Evolutionary conservation across 2,888 invertebrate genomes (phyloP), one percentile per base, ranked within the genome.

Genomic region (Drosophila sordidula): DNA sequence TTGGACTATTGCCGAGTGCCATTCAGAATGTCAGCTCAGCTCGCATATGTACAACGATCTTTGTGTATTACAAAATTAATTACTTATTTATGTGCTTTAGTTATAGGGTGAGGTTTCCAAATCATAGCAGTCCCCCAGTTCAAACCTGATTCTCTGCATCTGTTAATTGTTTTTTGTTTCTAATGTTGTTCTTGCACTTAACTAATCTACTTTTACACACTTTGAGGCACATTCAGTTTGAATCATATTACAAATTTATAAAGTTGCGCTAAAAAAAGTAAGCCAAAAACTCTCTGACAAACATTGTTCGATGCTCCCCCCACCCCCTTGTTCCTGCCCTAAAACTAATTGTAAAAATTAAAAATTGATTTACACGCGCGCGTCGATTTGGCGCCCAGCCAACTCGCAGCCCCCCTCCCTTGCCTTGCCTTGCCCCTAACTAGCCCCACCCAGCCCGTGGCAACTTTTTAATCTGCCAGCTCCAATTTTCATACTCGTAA

Each of bases 191-290:
- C 29, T 54, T 52, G 58, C 74, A 55, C 55, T 59, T 62, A 75
- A 46, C 58, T 80, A 74, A 70, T 61, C 66, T 80, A 84, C 58
- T 65, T 69, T 58, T 70, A 83, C 73, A 71, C 76, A 83, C 66
- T 82, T 85, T 89, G 87, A 86, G 86, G 86, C 86, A 86, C 86
- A 86, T 89, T 89, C 88, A 86, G 89, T 86, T 83, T 78, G 67
- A 86, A 86, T 79, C 74, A 55, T 58, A 68, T 85, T 85, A 81
- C 54, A 83, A 70, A 75, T 88, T 87, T 76, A 82, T 75, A 80
- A 82, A 84, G 63, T 75, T 84, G 50, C 70, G 51, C 54, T 55
- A 52, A 56, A 14, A 51, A 39, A 9, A 36, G 52, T 2, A 38
- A 26, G 38, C 18, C 8, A 16, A 14, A 29, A 55, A 36, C 25